These are phyloP conservation scores for Stenurella melanura DNA, from an alignment of 2,888 invertebrate genomes.

Conservation along the genomic window DNA sequence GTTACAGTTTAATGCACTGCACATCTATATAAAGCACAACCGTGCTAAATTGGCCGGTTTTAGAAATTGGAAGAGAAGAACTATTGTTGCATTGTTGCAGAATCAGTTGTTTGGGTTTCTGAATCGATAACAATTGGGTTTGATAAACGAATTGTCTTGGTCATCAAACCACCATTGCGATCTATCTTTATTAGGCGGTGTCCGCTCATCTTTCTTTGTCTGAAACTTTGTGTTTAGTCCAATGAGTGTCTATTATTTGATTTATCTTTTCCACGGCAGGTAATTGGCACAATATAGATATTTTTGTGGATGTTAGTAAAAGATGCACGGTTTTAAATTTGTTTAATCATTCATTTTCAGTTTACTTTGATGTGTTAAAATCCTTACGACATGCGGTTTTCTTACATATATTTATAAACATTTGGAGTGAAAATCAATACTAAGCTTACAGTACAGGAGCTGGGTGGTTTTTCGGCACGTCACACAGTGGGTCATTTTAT, in stretches of 20 bases:
- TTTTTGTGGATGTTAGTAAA: neutral
- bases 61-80: neutral
- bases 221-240: neutral
- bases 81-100: constrained; percentile 2
- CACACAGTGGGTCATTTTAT: no score
- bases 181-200: constrained; percentile 18
- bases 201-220: constrained; percentile 12
- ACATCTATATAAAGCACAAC: neutral
- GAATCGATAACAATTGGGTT: constrained; percentile 8
- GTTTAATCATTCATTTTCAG: neutral
- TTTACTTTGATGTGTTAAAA: no score
- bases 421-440: no score
- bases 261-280: neutral
- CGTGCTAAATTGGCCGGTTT: neutral
- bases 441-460: no score
- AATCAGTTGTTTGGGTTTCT: neutral
- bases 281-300: neutral
- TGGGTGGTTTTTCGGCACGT: no score
- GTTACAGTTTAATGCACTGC: neutral
- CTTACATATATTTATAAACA: no score
- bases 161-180: neutral
- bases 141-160: constrained; percentile 2
- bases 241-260: neutral
- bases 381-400: no score
- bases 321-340: neutral